A percentile compares a stretch with the other conserved stretches of the same genome.
These are phyloP conservation scores for Pseudomyrmex pallidus DNA, from an alignment of 1,140 invertebrate species.

Conservation along the genomic window DNA sequence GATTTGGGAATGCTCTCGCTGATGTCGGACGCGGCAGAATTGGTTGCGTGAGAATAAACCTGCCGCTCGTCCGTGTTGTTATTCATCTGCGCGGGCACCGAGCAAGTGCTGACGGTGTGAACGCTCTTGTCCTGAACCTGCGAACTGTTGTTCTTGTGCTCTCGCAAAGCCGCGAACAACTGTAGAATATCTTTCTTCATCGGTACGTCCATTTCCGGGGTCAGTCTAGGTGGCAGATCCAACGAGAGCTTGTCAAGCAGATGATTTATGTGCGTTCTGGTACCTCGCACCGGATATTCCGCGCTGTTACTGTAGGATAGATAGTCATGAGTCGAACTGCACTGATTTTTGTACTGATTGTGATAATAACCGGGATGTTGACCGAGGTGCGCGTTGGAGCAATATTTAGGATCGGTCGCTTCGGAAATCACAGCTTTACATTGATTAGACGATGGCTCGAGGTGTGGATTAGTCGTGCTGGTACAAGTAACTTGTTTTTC, in stretches of 20 bases:
- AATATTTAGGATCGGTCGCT: not conserved
- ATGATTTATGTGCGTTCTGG: slow-evolving; percentile 80
- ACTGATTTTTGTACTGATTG: slow-evolving; percentile 38
- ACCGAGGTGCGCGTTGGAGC: not conserved
- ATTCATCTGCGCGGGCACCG: slow-evolving; percentile 74
- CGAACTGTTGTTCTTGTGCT: slow-evolving; percentile 61
- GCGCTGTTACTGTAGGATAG: slow-evolving; percentile 13
- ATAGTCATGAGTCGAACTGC: slow-evolving; percentile 14
- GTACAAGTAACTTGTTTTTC: slow-evolving; percentile 51
- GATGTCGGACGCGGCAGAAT: not conserved
- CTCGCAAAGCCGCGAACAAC: slow-evolving; percentile 71
- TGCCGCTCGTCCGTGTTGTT: not conserved
- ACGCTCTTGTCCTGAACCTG: slow-evolving; percentile 66
- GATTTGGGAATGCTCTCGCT: not conserved
- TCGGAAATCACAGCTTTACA: slow-evolving; percentile 61
- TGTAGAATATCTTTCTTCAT: slow-evolving; percentile 76
- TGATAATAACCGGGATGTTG: slow-evolving; percentile 34
- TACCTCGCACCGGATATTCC: slow-evolving; percentile 75
- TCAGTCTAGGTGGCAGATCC: slow-evolving; percentile 69
- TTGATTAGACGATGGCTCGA: slow-evolving; percentile 53
- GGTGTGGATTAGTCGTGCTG: slow-evolving; percentile 36
- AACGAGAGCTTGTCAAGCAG: slow-evolving; percentile 80
- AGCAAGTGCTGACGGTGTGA: slow-evolving; percentile 62
- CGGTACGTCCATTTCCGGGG: slow-evolving; percentile 61
- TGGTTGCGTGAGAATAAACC: not conserved